A percentile compares a stretch with the other conserved stretches of the same genome.
phyloP scores from a whole-genome alignment of 2,113 vertebrate genomes.

The Quiscalus mexicanus region DNA sequence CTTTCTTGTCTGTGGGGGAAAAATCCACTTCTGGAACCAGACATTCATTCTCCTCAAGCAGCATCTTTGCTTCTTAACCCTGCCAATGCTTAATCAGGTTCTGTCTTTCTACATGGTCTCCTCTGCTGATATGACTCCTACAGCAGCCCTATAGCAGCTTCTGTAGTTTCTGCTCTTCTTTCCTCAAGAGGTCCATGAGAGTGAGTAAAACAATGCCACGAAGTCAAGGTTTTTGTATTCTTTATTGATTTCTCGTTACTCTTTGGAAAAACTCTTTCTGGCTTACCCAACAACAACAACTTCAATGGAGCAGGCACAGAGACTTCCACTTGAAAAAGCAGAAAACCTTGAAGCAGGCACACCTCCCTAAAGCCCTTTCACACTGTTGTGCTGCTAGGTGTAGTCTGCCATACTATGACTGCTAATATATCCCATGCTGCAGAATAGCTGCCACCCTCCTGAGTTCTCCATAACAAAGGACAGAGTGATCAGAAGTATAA shows the following conservation, averaged over 20 bases:
- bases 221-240: not conserved
- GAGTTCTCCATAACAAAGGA: not conserved
- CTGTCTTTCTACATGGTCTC: not conserved
- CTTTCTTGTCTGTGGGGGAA: not conserved
- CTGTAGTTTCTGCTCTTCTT: not conserved
- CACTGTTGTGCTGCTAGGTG: not conserved
- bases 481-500: not conserved
- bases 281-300: not conserved
- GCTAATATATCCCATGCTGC: not conserved
- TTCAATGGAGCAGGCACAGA: not conserved
- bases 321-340: not conserved
- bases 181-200: not conserved
- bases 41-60: not conserved
- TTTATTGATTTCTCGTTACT: not conserved
- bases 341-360: not conserved
- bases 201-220: not conserved
- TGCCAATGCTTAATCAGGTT: not conserved
- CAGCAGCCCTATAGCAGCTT: not conserved
- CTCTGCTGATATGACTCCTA: not conserved
- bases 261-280: not conserved
- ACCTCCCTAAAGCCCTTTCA: not conserved
- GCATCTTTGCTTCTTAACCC: not conserved
- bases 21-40: not conserved
- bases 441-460: accelerated
- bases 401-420: not conserved